phyloP scores from a whole-genome alignment of 2,113 vertebrate species.

The Platysternon megacephalum region DNA sequence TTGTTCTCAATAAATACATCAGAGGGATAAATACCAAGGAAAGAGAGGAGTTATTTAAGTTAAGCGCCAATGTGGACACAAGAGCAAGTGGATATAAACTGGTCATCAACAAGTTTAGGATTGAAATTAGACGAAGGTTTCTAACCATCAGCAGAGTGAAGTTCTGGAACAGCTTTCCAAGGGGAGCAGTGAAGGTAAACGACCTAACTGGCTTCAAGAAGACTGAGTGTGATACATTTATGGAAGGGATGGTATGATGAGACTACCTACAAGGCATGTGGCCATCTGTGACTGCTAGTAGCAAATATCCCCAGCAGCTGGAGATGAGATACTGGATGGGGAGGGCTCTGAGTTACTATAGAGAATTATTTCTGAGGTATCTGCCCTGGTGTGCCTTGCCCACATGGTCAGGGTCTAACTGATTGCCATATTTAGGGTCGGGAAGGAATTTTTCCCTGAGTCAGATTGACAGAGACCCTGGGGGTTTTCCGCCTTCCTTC shows the following conservation, averaged over 20 bases:
- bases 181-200: background rate
- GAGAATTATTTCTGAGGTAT: background rate
- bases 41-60: background rate
- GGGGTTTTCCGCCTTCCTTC: too few relatives aligned
- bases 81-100: background rate
- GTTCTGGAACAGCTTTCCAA: background rate
- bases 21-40: background rate
- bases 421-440: background rate
- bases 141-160: background rate
- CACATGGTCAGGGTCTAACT: background rate
- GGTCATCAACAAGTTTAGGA: background rate
- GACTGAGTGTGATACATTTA: background rate
- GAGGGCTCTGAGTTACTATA: background rate
- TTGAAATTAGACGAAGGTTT: background rate
- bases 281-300: background rate
- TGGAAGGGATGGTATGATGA: background rate
- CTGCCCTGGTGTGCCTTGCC: background rate
- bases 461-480: background rate
- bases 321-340: background rate
- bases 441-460: background rate
- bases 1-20: background rate
- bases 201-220: background rate
- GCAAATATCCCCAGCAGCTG: background rate
- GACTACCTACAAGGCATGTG: background rate
- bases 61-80: background rate